A percentile compares a stretch with the other conserved stretches of the same genome.
These are phyloP conservation scores for Drosophila limbata DNA, from an alignment of 2,888 invertebrate genomes.

Conservation along the genomic window DNA sequence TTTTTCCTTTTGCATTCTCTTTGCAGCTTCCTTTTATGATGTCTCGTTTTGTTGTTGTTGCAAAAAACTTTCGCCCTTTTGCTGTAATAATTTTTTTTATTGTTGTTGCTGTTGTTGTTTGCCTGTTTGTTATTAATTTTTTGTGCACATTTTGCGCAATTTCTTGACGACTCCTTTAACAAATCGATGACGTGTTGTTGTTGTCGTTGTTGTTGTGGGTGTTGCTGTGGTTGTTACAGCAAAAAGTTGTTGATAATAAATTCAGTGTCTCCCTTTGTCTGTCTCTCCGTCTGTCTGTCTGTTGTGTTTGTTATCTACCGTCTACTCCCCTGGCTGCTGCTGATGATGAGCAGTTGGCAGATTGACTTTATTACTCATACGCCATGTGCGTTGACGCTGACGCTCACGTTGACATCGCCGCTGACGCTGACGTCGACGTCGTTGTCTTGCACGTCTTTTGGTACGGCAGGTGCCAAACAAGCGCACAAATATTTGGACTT, in stretches of 20 bases:
- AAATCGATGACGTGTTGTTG: slow-evolving; percentile 23
- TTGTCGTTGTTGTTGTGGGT: slow-evolving; percentile 18
- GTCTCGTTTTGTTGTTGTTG: neutral
- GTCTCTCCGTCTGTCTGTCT: slow-evolving; percentile 32
- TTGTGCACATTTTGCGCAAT: slow-evolving; percentile 53
- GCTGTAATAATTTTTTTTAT: slow-evolving; percentile 15
- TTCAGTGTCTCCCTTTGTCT: slow-evolving; percentile 23
- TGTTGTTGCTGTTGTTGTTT: slow-evolving; percentile 25
- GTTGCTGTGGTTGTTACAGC: slow-evolving; percentile 17
- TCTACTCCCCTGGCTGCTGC: slow-evolving; percentile 25
- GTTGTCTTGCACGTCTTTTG: slow-evolving; percentile 35
- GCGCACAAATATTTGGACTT: slow-evolving; percentile 60
- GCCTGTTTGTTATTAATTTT: slow-evolving; percentile 46
- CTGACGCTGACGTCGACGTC: neutral
- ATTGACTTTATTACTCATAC: slow-evolving; percentile 79
- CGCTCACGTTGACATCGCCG: neutral
- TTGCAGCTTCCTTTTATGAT: slow-evolving; percentile 18
- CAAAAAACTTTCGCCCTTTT: slow-evolving; percentile 35
- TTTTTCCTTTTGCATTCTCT: slow-evolving; percentile 11
- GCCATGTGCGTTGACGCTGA: slow-evolving; percentile 45
- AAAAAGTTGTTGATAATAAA: slow-evolving; percentile 39
- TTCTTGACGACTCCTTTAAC: slow-evolving; percentile 45
- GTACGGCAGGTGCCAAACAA: slow-evolving; percentile 69
- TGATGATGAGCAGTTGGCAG: slow-evolving; percentile 48
- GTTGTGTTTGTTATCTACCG: slow-evolving; percentile 48